These are phyloP conservation scores for Oopsacas minuta DNA, from an alignment of 37 sponge, comb jelly and placozoan genomes.

Conservation along the genomic window DNA sequence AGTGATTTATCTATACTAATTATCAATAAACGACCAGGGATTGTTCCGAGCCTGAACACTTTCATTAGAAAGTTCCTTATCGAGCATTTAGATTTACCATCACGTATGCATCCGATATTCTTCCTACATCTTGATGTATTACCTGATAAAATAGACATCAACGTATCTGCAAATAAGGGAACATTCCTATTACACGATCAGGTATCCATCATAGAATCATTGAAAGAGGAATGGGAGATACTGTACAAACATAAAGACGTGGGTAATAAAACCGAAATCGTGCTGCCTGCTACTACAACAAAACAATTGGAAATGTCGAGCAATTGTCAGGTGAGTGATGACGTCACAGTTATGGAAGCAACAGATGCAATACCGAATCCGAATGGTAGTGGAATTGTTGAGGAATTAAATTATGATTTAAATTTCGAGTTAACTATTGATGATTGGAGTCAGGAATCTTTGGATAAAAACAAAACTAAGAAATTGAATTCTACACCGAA, in stretches of 20 bases:
- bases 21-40: background rate
- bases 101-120: background rate
- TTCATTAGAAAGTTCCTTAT: background rate
- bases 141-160: background rate
- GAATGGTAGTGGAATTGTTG: background rate
- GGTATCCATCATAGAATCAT: background rate
- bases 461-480: too few relatives aligned
- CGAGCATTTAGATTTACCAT: background rate
- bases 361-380: background rate
- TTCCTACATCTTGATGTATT: background rate
- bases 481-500: background rate
- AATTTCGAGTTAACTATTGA: too few relatives aligned
- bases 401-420: background rate
- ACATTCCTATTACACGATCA: background rate
- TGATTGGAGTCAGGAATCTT: too few relatives aligned
- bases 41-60: background rate
- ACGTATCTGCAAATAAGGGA: background rate
- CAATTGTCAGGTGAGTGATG: background rate
- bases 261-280: too few relatives aligned
- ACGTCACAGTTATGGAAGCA: background rate
- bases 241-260: background rate
- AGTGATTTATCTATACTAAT: background rate
- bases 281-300: background rate
- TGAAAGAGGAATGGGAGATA: constrained; percentile 8
- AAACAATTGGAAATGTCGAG: background rate